A percentile compares a stretch with the other conserved stretches of the same genome.
phyloP scores from a whole-genome alignment of 2,888 invertebrate species.

The Suillia variegata region DNA sequence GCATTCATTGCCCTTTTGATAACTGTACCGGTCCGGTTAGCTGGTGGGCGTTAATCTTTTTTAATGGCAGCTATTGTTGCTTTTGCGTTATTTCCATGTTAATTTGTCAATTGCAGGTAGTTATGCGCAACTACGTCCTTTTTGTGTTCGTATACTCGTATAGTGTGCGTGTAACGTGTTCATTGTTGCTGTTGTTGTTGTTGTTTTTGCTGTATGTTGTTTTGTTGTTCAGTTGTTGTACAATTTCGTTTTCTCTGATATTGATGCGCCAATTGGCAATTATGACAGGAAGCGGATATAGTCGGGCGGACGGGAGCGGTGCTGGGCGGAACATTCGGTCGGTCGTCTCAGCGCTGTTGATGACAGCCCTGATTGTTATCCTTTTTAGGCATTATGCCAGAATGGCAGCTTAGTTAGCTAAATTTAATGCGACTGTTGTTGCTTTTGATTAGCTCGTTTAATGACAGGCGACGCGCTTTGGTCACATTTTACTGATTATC shows the following conservation, averaged over 20 bases:
- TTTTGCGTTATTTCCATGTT: background rate
- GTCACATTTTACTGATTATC: too few species aligned
- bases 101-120: constrained; percentile 43
- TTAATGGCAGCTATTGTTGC: background rate
- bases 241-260: constrained; percentile 36
- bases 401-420: background rate
- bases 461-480: constrained; percentile 24
- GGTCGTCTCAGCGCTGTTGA: constrained; percentile 10
- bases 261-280: constrained; percentile 40
- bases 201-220: background rate
- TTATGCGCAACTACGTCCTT: background rate
- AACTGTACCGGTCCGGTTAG: background rate
- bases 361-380: constrained; percentile 31
- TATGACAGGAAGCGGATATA: constrained; percentile 6
- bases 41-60: background rate
- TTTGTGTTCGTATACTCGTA: background rate
- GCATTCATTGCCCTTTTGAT: background rate
- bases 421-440: constrained; percentile 14
- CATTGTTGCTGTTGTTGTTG: constrained; percentile 1
- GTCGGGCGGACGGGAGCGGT: background rate
- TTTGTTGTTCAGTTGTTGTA: background rate
- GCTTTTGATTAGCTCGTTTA: constrained; percentile 48
- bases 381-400: constrained; percentile 19
- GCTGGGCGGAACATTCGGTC: constrained; percentile 14
- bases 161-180: background rate